These are phyloP conservation scores for Oryzias woworae DNA, from an alignment of 2,113 vertebrate species.

Conservation along the genomic window DNA sequence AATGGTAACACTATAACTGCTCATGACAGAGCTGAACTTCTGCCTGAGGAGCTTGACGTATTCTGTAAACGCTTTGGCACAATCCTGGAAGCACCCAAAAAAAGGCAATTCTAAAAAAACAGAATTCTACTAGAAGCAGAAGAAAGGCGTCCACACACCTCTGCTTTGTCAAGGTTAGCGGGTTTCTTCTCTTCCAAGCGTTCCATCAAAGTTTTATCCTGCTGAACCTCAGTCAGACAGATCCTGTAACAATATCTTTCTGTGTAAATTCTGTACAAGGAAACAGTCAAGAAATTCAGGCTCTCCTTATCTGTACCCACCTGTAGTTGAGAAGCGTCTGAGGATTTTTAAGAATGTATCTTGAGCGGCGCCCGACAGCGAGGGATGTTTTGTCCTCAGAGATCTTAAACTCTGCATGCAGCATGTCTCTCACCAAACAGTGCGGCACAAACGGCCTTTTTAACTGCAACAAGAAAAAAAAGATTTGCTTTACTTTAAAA, in stretches of 20 bases:
- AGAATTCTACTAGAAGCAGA: not conserved
- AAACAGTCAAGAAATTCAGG: not conserved
- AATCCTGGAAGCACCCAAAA: constrained; percentile 76
- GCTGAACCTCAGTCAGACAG: constrained; percentile 92
- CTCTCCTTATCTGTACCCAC: constrained; percentile 62
- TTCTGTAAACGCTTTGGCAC: constrained; percentile 84
- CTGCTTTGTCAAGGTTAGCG: constrained; percentile 79
- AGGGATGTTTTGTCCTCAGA: constrained; percentile 93
- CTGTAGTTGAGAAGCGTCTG: constrained; percentile 93
- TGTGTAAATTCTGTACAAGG: not conserved
- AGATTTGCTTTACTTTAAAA: not conserved
- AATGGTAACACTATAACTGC: constrained; percentile 71
- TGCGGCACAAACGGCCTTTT: constrained; percentile 87
- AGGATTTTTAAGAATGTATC: constrained; percentile 92
- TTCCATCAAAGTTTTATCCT: constrained; percentile 85
- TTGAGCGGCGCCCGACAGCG: constrained; percentile 86
- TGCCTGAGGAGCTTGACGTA: constrained; percentile 86
- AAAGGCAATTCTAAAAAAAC: not conserved
- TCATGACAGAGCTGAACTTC: constrained; percentile 86
- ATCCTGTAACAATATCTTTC: constrained; percentile 74
- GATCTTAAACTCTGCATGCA: constrained; percentile 87
- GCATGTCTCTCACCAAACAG: constrained; percentile 90
- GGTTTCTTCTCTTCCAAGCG: constrained; percentile 80
- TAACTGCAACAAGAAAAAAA: constrained; percentile 75
- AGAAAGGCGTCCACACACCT: constrained; percentile 69